Base-by-base conservation (phyloP, 2,888 invertebrate genomes). In the Pteria penguin region DNA sequence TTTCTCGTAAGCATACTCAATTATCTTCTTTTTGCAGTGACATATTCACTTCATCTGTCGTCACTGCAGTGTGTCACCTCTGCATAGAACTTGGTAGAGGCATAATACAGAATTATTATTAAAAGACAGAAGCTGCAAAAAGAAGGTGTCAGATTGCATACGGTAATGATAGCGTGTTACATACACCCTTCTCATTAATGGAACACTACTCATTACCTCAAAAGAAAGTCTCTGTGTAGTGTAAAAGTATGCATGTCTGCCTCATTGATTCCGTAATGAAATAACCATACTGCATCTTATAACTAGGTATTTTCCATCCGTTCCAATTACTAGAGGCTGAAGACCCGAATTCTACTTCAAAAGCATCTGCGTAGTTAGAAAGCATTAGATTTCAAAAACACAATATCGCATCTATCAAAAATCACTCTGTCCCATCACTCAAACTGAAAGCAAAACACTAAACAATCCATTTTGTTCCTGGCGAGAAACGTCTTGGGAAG, bases 321-420 rank as follows among this genome's bases (percentile, higher is more conserved):
- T 22, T 57, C 22, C 24, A 57, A 18, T 22, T 57, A 22, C 8
- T 57, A 57, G 18, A 57, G 11, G 1, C 22, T 18, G 24, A 24
- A 55, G 65, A 65, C 72, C 76, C 61, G 72, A 68, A 73, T 63
- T 33, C 65, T 52, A 57, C 76, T 63, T 77, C 76, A 77, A 77
- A 73, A 61, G 73, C 55, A 63, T 69, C 63, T 29, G 63, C 62
- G 60, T 63, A 58, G 58, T 68, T 69, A 73, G 73, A 77, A 73
- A 69, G 73, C 76, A 65, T 77, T 63, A 68, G 36, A 73, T 77
- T 77, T 73, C 76, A 73, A 65, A 57, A 77, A 72, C 72, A 73
- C 33, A 36, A 57, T 62, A 77, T 58, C 76, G 62, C 54, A 73
- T 77, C 73, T 66, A 60, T 69, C 70, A 73, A 65, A 52, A 33